phyloP scores from a whole-genome alignment of 1,140 invertebrate species.

The Sycophaga agraensis region DNA sequence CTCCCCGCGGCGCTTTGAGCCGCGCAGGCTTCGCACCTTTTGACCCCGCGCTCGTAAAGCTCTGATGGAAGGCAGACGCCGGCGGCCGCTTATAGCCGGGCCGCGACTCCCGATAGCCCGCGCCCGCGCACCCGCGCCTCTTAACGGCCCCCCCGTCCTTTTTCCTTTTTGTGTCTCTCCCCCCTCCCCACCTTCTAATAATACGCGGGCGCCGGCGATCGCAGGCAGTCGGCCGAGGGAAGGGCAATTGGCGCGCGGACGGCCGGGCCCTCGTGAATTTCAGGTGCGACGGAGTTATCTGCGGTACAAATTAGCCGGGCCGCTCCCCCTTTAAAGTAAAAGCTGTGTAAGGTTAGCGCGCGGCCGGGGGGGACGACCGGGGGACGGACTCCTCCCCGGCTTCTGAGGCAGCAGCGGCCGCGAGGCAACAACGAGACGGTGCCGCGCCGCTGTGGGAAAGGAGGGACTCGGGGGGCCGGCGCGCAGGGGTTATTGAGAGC shows the following conservation, averaged over 20 bases:
- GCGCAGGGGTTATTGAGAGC: slow-evolving; percentile 53
- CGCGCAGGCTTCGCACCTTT: slow-evolving; percentile 37
- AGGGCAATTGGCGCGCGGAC: not conserved
- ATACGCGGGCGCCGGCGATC: no score
- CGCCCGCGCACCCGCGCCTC: no score
- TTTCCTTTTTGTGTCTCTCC: no score
- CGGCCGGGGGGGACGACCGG: slow-evolving; percentile 6
- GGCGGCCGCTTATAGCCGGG: no score
- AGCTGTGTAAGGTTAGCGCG: slow-evolving; percentile 49
- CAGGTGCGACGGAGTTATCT: slow-evolving; percentile 50
- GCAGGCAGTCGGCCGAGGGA: not conserved
- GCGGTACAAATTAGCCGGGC: slow-evolving; percentile 53
- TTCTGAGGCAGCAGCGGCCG: slow-evolving; percentile 22
- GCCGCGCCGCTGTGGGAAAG: slow-evolving; percentile 42
- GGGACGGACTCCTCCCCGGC: not conserved
- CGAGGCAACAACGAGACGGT: not conserved
- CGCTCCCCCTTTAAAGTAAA: slow-evolving; percentile 53
- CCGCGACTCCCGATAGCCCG: no score
- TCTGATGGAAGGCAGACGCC: slow-evolving; percentile 35
- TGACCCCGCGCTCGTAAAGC: slow-evolving; percentile 34
- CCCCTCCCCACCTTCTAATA: no score
- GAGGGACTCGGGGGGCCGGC: slow-evolving; percentile 25
- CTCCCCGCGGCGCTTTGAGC: slow-evolving; percentile 31
- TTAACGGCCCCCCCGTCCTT: no score
- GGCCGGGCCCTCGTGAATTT: slow-evolving; percentile 31